These are phyloP conservation scores for Lipotes vexillifer DNA, from an alignment of 2,113 vertebrate species.

Conservation along the genomic window DNA sequence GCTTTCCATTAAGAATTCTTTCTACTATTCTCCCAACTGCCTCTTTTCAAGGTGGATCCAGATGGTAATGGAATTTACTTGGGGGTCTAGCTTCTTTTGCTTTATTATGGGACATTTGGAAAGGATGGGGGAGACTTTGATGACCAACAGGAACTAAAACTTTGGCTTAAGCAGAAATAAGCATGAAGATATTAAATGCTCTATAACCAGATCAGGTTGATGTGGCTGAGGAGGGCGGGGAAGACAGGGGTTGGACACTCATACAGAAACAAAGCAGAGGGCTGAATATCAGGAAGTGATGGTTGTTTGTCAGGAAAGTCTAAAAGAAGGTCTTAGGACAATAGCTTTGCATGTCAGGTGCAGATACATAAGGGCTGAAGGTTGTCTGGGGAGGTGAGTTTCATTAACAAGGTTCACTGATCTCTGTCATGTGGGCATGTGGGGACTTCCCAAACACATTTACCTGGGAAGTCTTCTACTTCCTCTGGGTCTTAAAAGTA, in stretches of 20 bases:
- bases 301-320: not conserved
- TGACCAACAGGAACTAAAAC: not conserved
- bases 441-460: conserved; percentile 20
- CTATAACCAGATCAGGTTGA: not conserved
- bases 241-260: not conserved
- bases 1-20: not conserved
- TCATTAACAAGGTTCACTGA: conserved; percentile 24
- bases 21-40: not conserved
- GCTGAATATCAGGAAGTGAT: not conserved
- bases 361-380: not conserved
- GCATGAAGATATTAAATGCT: not conserved
- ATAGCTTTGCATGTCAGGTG: conserved; percentile 22
- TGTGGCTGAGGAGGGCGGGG: not conserved
- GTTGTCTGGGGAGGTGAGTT: not conserved
- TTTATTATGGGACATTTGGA: not conserved
- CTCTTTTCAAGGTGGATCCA: not conserved
- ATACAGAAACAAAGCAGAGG: conserved; percentile 38
- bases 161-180: not conserved
- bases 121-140: not conserved
- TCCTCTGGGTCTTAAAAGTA: not conserved
- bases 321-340: not conserved
- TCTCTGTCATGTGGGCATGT: not conserved
- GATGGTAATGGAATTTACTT: not conserved
- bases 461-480: not conserved
- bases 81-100: not conserved